A percentile compares a stretch with the other conserved stretches of the same genome.
Conservation (phyloP, 2,113 vertebrate species). For the Struthio camelus region DNA sequence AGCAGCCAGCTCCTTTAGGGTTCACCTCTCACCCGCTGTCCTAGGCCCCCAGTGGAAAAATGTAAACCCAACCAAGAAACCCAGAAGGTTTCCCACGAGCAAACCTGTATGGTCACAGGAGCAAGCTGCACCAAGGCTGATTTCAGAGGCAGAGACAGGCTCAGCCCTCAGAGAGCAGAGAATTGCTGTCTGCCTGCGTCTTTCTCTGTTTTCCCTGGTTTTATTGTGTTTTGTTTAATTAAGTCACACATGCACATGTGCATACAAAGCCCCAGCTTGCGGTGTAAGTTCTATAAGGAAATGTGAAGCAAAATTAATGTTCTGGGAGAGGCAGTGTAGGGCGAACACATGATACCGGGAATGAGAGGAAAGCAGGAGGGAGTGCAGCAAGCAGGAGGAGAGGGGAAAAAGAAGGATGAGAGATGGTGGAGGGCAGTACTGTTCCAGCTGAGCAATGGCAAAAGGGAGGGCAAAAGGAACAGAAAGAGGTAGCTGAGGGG, state of each 20-base stretch:
- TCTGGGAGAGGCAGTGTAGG: not conserved
- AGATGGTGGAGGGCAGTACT: not conserved
- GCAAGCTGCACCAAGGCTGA: not conserved
- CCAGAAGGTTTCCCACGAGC: not conserved
- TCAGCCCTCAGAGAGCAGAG: conserved; percentile 13
- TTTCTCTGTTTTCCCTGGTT: conserved; percentile 31
- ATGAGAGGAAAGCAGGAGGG: not conserved
- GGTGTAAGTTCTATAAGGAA: not conserved
- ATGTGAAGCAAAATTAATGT: not conserved
- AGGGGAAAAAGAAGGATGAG: not conserved
- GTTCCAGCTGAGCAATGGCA: not conserved
- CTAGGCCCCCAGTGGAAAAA: not conserved
- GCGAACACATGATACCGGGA: not conserved
- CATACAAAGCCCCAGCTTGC: conserved; percentile 1
- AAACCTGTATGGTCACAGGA: not conserved
- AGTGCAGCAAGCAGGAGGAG: not conserved
- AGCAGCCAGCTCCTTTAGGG: not conserved
- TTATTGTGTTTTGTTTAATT: conserved; percentile 69
- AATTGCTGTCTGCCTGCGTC: conserved; percentile 18
- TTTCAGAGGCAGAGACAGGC: not conserved
- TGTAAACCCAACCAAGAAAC: not conserved
- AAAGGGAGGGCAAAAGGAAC: not conserved
- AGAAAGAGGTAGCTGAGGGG: not conserved
- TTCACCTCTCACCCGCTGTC: not conserved
- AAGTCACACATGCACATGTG: conserved; percentile 45